Evolutionary conservation across 1,140 invertebrate genomes (phyloP).

Genomic region (Spodoptera frugiperda): DNA sequence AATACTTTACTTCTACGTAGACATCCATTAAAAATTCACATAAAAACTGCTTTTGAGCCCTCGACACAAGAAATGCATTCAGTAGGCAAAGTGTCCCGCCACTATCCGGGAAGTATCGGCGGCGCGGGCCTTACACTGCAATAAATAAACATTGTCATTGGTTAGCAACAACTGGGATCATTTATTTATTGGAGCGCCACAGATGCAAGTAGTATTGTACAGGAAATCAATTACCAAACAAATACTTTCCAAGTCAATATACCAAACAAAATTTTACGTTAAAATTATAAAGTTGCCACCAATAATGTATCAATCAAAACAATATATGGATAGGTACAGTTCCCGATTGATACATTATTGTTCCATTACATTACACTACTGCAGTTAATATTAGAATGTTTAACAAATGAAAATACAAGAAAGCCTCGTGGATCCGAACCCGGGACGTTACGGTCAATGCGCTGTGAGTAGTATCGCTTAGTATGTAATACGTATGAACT

Average conservation of each 20-base stretch:
- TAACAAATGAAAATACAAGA: constrained; percentile 63
- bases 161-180: not conserved
- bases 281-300: constrained; percentile 5
- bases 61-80: constrained; percentile 74
- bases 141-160: constrained; percentile 61
- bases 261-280: constrained; percentile 16
- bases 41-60: constrained; percentile 83
- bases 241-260: not conserved
- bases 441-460: not conserved
- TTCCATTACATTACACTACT: not conserved
- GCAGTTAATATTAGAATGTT: constrained; percentile 76
- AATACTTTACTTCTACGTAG: constrained; percentile 57
- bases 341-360: constrained; percentile 1
- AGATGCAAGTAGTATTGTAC: constrained; percentile 33
- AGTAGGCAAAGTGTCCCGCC: constrained; percentile 39
- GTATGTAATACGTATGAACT: not conserved
- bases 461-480: too few relatives aligned
- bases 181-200: constrained; percentile 41
- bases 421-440: constrained; percentile 36
- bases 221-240: constrained; percentile 28
- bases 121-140: constrained; percentile 68
- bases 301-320: constrained; percentile 11
- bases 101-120: not conserved
- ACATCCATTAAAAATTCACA: constrained; percentile 82
- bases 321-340: not conserved